Evolutionary conservation across 2,888 invertebrate genomes (phyloP).

Genomic region (Sarcophaga carnaria): DNA sequence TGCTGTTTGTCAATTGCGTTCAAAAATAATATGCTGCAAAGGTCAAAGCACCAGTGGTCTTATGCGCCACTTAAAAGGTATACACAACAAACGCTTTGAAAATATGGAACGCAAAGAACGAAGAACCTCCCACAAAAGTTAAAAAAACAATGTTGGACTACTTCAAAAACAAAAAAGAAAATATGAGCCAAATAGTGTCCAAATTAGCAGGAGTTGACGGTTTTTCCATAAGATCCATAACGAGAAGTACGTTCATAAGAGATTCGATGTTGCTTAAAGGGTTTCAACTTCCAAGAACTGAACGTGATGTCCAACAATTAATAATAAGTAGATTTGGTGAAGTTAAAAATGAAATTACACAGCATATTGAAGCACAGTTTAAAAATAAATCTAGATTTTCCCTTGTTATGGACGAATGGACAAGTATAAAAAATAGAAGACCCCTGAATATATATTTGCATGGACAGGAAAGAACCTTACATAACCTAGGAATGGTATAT

Average conservation of each 20-base stretch:
- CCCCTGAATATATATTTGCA: too few relatives aligned
- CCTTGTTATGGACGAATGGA: too few relatives aligned
- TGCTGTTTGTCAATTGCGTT: conserved; percentile 3
- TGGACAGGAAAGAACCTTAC: too few relatives aligned
- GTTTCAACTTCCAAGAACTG: not conserved
- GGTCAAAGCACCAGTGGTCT: conserved; percentile 28
- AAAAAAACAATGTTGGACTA: not conserved
- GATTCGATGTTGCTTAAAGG: not conserved
- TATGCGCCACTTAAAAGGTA: not conserved
- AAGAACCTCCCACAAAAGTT: not conserved
- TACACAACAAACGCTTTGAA: not conserved
- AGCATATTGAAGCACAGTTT: too few relatives aligned
- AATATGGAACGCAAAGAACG: not conserved
- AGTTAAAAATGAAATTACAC: too few relatives aligned
- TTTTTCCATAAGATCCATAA: conserved; percentile 14
- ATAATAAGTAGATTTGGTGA: not conserved
- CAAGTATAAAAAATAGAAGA: too few relatives aligned
- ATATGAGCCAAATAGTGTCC: too few relatives aligned
- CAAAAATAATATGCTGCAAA: conserved; percentile 21
- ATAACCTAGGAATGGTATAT: conserved; percentile 16
- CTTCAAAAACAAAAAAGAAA: not conserved
- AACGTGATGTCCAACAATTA: not conserved
- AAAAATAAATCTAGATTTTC: too few relatives aligned
- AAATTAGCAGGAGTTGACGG: not conserved
- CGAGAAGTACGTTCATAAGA: conserved; percentile 15